Conservation (phyloP, 2,113 vertebrate genomes). For the Ictalurus punctatus region DNA sequence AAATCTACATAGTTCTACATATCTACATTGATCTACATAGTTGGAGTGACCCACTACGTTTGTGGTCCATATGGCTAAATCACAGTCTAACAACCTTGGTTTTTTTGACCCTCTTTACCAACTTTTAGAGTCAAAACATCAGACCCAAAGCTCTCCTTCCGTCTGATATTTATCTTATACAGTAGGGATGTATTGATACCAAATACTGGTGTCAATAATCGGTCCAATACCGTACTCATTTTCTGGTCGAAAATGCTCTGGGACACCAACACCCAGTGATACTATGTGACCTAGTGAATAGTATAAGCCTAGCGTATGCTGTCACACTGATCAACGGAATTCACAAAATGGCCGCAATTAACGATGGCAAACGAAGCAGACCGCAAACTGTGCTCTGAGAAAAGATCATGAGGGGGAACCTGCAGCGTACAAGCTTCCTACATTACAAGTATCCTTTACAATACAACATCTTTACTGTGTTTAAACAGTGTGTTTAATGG, state of each 20-base stretch:
- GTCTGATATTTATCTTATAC: too few relatives aligned
- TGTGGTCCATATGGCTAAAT: not conserved
- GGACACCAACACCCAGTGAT: too few relatives aligned
- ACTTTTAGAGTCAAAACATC: too few relatives aligned
- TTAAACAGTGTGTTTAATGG: too few relatives aligned
- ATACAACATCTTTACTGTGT: not conserved
- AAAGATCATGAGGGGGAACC: not conserved
- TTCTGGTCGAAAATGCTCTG: too few relatives aligned
- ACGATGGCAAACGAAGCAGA: not conserved
- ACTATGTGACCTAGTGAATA: too few relatives aligned
- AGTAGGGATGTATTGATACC: too few relatives aligned
- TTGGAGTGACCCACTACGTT: not conserved
- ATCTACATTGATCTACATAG: not conserved
- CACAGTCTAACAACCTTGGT: too few relatives aligned
- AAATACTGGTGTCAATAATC: too few relatives aligned
- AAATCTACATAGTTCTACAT: too few relatives aligned
- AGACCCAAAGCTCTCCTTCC: too few relatives aligned
- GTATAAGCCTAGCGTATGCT: not conserved
- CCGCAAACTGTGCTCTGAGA: not conserved
- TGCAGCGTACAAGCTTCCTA: not conserved
- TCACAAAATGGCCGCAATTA: not conserved
- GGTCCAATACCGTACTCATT: not conserved
- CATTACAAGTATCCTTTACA: not conserved
- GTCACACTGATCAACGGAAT: not conserved
- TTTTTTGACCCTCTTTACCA: too few relatives aligned